Percentiles rank a stretch among this genome's conserved stretches.
Evolutionary conservation across 2,888 invertebrate species (phyloP).

Genomic region (Zootermopsis nevadensis): DNA sequence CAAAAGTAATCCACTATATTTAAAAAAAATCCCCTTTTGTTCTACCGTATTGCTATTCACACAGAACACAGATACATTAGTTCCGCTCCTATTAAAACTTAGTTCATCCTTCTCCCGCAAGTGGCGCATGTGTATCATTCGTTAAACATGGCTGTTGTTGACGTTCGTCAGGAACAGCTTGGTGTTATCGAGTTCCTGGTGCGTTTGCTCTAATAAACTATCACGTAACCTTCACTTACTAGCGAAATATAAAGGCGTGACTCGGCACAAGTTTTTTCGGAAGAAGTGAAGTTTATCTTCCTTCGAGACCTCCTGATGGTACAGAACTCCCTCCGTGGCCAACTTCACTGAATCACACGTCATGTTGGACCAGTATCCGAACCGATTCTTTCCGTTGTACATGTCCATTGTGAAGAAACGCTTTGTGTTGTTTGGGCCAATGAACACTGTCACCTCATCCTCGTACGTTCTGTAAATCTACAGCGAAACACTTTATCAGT

Average conservation of each 20-base stretch:
- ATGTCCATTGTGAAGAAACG: constrained; percentile 73
- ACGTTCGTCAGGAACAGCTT: too few species aligned
- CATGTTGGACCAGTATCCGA: constrained; percentile 68
- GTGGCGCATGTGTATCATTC: too few species aligned
- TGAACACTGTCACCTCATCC: constrained; percentile 72
- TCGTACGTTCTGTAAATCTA: constrained; percentile 73
- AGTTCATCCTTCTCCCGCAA: too few species aligned
- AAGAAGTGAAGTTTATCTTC: constrained; percentile 71
- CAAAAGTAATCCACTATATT: too few species aligned
- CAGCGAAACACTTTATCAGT: constrained; percentile 53
- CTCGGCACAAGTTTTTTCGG: constrained; percentile 76
- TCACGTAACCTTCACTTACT: too few species aligned
- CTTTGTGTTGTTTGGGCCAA: constrained; percentile 69
- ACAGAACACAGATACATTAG: too few species aligned
- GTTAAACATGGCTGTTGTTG: too few species aligned
- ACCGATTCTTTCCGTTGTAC: constrained; percentile 67
- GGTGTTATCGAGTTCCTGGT: too few species aligned
- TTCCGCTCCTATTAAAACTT: too few species aligned
- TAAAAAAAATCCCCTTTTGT: too few species aligned
- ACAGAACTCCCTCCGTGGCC: constrained; percentile 74
- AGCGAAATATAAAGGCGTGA: constrained; percentile 69
- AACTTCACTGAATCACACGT: constrained; percentile 71
- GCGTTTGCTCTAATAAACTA: too few species aligned
- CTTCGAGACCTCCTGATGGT: constrained; percentile 70
- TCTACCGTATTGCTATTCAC: too few species aligned